Conservation (phyloP, 2,888 invertebrate species). For the Drosophila diplacantha region DNA sequence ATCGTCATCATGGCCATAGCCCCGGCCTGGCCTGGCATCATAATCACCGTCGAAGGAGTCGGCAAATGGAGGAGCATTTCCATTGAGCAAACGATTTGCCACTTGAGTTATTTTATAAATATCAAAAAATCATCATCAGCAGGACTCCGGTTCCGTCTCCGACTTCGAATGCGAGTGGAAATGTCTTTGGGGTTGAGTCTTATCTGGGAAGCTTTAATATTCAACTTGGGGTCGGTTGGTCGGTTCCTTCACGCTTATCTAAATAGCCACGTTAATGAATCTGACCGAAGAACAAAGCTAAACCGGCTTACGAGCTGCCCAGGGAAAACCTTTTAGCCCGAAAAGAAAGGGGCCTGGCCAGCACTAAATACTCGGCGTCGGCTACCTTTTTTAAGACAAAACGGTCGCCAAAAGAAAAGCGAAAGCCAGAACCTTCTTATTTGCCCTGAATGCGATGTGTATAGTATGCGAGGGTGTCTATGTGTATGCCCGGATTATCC, state of each 20-base stretch:
- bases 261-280: slow-evolving; percentile 73
- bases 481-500: slow-evolving; percentile 61
- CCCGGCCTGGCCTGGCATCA: slow-evolving; percentile 4
- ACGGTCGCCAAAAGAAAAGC: slow-evolving; percentile 39
- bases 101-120: slow-evolving; percentile 75
- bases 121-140: slow-evolving; percentile 66
- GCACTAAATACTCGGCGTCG: slow-evolving; percentile 62
- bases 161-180: not conserved
- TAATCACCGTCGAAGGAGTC: slow-evolving; percentile 43
- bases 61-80: slow-evolving; percentile 66
- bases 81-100: slow-evolving; percentile 76
- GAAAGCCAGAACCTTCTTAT: slow-evolving; percentile 52
- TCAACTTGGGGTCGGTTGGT: slow-evolving; percentile 37
- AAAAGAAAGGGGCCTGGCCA: slow-evolving; percentile 16
- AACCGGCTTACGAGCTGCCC: slow-evolving; percentile 59
- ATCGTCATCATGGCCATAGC: slow-evolving; percentile 22
- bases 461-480: slow-evolving; percentile 42
- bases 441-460: slow-evolving; percentile 36
- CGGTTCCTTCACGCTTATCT: slow-evolving; percentile 64
- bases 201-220: slow-evolving; percentile 52
- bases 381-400: slow-evolving; percentile 62
- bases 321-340: slow-evolving; percentile 62
- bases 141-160: slow-evolving; percentile 4
- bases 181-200: slow-evolving; percentile 16
- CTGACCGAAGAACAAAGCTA: slow-evolving; percentile 64